phyloP scores from a whole-genome alignment of 1,140 invertebrate genomes.

The Tetramorium simillimum region DNA sequence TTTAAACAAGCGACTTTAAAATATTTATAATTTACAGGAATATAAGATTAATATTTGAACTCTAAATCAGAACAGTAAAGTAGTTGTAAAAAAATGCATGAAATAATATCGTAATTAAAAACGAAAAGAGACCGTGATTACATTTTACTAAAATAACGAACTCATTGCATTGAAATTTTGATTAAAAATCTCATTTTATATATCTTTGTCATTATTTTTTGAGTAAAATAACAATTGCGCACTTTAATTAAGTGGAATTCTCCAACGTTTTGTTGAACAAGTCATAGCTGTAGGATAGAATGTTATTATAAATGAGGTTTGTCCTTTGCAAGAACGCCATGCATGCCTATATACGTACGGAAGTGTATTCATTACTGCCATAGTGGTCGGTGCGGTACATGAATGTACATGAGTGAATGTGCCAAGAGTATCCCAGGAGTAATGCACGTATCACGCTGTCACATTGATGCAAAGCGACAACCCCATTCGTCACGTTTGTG shows the following conservation, averaged over 20 bases:
- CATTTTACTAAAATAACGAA: not conserved
- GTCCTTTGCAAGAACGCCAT: constrained; percentile 25
- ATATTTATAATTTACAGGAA: not conserved
- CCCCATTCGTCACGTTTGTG: constrained; percentile 11
- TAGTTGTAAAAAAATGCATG: not conserved
- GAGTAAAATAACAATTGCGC: not conserved
- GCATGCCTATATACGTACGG: not conserved
- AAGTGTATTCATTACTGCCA: constrained; percentile 14
- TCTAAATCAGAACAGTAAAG: constrained; percentile 30
- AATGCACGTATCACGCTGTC: constrained; percentile 54
- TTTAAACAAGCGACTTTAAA: not conserved
- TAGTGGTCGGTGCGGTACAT: constrained; percentile 1
- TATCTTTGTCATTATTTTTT: not conserved
- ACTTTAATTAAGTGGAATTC: constrained; percentile 38
- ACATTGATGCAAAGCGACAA: constrained; percentile 16
- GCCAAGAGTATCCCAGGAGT: constrained; percentile 17
- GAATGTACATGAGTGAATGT: constrained; percentile 11
- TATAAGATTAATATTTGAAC: not conserved
- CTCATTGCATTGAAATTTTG: not conserved
- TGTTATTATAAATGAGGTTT: constrained; percentile 49
- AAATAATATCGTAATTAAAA: not conserved
- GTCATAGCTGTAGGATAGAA: not conserved
- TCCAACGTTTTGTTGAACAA: constrained; percentile 9
- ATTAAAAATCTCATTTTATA: not conserved
- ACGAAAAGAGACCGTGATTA: not conserved